Base-by-base conservation (phyloP, 2,113 vertebrate species). In the Takifugu bimaculatus region DNA sequence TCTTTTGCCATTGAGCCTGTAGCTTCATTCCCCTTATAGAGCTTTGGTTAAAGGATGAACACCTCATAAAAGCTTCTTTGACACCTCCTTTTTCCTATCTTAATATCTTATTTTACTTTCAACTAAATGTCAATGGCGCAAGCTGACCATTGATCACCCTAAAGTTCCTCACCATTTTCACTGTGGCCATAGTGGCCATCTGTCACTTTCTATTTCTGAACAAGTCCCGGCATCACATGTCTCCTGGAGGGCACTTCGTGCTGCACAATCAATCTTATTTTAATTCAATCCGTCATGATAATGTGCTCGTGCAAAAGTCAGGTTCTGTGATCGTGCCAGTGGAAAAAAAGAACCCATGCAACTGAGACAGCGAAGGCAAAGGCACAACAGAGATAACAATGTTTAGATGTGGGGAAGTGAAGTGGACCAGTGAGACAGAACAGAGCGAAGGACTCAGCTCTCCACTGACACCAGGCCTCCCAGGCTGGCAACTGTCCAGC, bases 401-500 rank as follows among this genome's bases (percentile, higher is more conserved):
- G 81, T 85, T 77, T 85, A 78, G 74, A 81, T 65, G 50, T 74
- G 73, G 63, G 26, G 69, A 78, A 75, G 73, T 71, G 76, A 80
- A 86, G 72, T 82, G 69, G 70, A 81, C 77, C 75, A 75, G 72
- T 70, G 74, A 77, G 69, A 73, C 60, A 57, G 77, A 77, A 63
- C 65, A 52, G 72, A 84, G 72, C 74, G 63, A 63, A 78, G 61
- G 60, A 73, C 70, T 74, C 74, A 72, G 74, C 69, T 75, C 77
- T 75, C 65, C 55, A 45, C 72, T 65, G 81, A 84, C 78, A 81
- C 74, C 57, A 70, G 65, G 29, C 78, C 68, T 68, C 78, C 61
- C 72, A 80, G 75, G 67, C 80, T 88, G 89, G 87, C 80, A 79
- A 58, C 50, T 60, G 64, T 85, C 82, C 82, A 82, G 78, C 64